These are phyloP conservation scores for Thamnophis elegans DNA, from an alignment of 2,797 vertebrate species.

Conservation along the genomic window DNA sequence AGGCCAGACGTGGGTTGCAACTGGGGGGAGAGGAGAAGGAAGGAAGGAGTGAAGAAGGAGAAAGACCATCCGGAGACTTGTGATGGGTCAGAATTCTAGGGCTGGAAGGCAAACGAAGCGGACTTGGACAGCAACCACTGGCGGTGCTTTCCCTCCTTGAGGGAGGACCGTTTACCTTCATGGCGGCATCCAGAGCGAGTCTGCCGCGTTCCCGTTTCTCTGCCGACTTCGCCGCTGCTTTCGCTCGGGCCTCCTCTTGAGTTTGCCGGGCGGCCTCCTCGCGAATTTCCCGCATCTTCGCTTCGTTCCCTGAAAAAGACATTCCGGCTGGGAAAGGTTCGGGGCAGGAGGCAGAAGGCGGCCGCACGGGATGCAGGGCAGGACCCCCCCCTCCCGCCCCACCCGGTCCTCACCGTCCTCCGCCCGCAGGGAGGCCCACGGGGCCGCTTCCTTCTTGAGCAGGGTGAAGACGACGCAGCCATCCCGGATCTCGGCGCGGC, in stretches of 20 bases:
- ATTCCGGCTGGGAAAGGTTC: not conserved
- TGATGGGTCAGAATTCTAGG: not conserved
- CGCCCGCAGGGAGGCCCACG: constrained; percentile 81
- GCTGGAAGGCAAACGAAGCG: not conserved
- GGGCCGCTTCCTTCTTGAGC: constrained; percentile 75
- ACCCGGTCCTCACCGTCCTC: constrained; percentile 67
- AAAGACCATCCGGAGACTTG: not conserved
- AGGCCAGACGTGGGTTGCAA: not conserved
- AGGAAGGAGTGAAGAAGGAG: not conserved
- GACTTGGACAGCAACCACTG: not conserved
- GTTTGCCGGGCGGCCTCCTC: constrained; percentile 78
- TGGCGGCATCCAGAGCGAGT: constrained; percentile 82
- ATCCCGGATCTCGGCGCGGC: constrained; percentile 84
- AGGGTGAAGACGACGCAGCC: constrained; percentile 80
- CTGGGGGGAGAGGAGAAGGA: not conserved
- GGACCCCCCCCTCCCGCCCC: not conserved
- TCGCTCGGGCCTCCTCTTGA: constrained; percentile 77
- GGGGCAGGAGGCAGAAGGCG: not conserved
- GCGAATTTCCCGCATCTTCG: constrained; percentile 76
- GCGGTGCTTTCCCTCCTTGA: not conserved
- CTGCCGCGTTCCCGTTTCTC: constrained; percentile 79
- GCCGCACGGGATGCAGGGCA: not conserved
- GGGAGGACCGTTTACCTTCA: constrained; percentile 76
- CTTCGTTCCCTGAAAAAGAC: constrained; percentile 77
- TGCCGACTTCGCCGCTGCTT: constrained; percentile 70